These are phyloP conservation scores for Crossaster papposus DNA, from an alignment of 53 echinoderm and acorn worm species.

Conservation along the genomic window DNA sequence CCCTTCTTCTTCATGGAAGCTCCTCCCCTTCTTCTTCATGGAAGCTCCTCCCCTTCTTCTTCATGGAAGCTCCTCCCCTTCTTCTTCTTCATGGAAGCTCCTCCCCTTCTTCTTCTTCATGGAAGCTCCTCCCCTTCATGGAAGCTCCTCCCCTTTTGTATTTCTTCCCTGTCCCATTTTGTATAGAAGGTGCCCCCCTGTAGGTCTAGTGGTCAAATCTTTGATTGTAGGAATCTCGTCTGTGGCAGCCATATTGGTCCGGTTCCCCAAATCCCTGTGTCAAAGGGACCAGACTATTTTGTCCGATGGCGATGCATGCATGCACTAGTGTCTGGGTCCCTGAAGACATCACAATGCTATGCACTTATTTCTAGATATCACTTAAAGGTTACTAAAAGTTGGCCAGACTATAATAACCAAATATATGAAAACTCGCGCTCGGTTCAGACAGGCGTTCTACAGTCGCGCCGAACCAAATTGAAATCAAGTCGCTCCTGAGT, in stretches of 20 bases:
- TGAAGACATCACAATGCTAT: not conserved
- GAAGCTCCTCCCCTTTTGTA: not conserved
- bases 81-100: too few relatives aligned
- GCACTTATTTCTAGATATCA: not conserved
- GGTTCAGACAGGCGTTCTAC: too few relatives aligned
- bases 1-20: too few relatives aligned
- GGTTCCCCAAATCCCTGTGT: not conserved
- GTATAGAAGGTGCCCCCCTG: not conserved
- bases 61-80: too few relatives aligned
- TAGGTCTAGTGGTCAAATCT: not conserved
- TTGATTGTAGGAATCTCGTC: not conserved
- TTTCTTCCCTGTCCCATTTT: not conserved
- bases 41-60: too few relatives aligned
- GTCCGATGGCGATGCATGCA: not conserved
- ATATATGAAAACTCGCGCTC: too few relatives aligned
- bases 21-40: too few relatives aligned
- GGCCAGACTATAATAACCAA: too few relatives aligned
- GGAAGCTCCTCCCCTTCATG: not conserved
- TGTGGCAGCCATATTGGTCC: constrained; percentile 18
- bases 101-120: not conserved
- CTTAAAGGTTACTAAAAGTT: too few relatives aligned
- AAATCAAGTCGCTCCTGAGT: too few relatives aligned
- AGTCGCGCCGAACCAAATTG: too few relatives aligned
- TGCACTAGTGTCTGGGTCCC: not conserved
- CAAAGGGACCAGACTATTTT: constrained; percentile 11